phyloP scores from a whole-genome alignment of 2,888 invertebrate genomes.

The Drosophila heteroneura region DNA sequence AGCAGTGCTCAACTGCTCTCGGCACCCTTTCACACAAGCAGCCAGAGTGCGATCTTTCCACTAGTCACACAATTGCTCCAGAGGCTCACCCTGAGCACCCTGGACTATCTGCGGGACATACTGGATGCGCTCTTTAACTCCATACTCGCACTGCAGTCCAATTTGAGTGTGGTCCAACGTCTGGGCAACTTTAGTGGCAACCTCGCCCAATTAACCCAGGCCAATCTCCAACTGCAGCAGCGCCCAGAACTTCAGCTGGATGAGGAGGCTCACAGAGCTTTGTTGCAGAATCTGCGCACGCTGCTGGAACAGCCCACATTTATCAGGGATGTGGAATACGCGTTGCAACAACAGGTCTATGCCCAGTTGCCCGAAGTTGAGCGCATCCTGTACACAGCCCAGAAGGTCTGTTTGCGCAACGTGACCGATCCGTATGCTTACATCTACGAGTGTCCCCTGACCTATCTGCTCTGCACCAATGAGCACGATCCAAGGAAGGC shows the following conservation, averaged over 20 bases:
- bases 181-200: slow-evolving; percentile 50
- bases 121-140: slow-evolving; percentile 55
- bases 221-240: slow-evolving; percentile 56
- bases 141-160: slow-evolving; percentile 57
- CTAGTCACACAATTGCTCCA: slow-evolving; percentile 48
- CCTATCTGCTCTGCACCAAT: slow-evolving; percentile 74
- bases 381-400: slow-evolving; percentile 59
- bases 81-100: slow-evolving; percentile 47
- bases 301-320: slow-evolving; percentile 48
- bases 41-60: slow-evolving; percentile 49
- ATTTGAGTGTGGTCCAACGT: slow-evolving; percentile 47
- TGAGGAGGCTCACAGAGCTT: slow-evolving; percentile 9
- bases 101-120: slow-evolving; percentile 60
- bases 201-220: slow-evolving; percentile 52
- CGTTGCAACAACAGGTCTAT: slow-evolving; percentile 37
- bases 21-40: slow-evolving; percentile 58
- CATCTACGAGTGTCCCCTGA: slow-evolving; percentile 74
- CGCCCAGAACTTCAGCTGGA: slow-evolving; percentile 48
- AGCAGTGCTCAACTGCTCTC: slow-evolving; percentile 64
- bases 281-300: slow-evolving; percentile 48
- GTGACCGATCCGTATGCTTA: slow-evolving; percentile 55
- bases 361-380: slow-evolving; percentile 54
- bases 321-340: slow-evolving; percentile 30
- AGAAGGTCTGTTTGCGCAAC: slow-evolving; percentile 72
- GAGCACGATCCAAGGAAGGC: slow-evolving; percentile 63